A percentile compares a stretch with the other conserved stretches of the same genome.
Conservation (phyloP, 2,797 vertebrate species). For the Macropus fuliginosus region DNA sequence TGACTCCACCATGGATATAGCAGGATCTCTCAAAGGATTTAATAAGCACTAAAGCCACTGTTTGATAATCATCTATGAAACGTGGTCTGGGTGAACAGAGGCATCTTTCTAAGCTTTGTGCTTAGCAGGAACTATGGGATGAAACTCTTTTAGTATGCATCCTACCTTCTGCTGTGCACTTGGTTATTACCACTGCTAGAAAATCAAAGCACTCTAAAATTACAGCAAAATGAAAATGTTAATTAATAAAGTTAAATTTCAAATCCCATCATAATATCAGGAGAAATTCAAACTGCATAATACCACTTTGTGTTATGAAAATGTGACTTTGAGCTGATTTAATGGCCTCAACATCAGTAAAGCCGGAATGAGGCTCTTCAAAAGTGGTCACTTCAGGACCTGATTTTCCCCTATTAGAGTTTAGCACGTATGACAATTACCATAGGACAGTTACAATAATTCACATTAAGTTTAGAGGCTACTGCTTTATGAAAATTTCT, state of each 20-base stretch:
- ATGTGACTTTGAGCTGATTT: neutral
- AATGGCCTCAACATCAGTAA: accelerated
- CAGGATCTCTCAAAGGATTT: neutral
- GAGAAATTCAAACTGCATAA: slow-evolving; percentile 6
- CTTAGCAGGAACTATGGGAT: neutral
- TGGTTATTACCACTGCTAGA: slow-evolving; percentile 69
- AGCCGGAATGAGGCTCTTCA: neutral
- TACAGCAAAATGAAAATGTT: slow-evolving; percentile 61
- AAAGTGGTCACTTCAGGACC: accelerated
- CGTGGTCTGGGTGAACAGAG: neutral
- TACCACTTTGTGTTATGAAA: neutral
- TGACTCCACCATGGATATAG: neutral
- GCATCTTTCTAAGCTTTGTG: neutral
- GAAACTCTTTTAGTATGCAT: slow-evolving; percentile 44
- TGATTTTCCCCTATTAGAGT: neutral
- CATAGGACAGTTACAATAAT: accelerated
- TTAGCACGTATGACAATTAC: accelerated
- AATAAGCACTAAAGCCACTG: neutral
- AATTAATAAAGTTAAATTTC: slow-evolving; percentile 65
- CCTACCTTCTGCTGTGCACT: slow-evolving; percentile 6
- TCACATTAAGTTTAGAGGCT: neutral
- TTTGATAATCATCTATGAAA: accelerated
- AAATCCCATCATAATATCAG: slow-evolving; percentile 39
- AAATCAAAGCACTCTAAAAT: slow-evolving; percentile 52
- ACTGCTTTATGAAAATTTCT: neutral